Evolutionary conservation across 2,797 vertebrate genomes (phyloP).

Genomic region (Falco cherrug): DNA sequence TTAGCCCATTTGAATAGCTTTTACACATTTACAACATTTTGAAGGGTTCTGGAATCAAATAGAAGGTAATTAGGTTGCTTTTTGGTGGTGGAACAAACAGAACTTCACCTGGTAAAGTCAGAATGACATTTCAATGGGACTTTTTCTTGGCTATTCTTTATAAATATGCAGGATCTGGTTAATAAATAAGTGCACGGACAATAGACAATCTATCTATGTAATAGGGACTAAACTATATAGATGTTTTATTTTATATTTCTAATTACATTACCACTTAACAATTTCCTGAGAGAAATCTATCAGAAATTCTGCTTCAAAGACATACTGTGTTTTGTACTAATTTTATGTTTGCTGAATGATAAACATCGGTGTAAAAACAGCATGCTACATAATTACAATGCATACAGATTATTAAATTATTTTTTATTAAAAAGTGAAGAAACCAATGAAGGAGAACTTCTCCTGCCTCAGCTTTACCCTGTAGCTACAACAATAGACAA

Average conservation of each 20-base stretch:
- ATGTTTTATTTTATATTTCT: neutral
- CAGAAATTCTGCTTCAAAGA: neutral
- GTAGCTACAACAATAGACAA: neutral
- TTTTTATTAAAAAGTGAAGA: neutral
- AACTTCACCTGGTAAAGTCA: slow-evolving; percentile 41
- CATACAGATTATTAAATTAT: neutral
- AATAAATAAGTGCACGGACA: neutral
- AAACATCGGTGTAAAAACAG: neutral
- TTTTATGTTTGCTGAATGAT: neutral
- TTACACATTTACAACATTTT: slow-evolving; percentile 16
- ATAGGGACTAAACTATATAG: neutral
- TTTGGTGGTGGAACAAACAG: slow-evolving; percentile 1
- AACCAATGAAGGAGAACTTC: neutral
- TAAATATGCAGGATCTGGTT: slow-evolving; percentile 17
- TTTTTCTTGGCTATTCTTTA: slow-evolving; percentile 16
- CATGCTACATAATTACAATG: neutral
- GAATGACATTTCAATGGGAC: slow-evolving; percentile 36
- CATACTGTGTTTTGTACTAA: neutral
- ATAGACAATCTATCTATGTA: neutral
- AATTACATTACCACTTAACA: neutral
- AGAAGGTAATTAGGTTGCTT: slow-evolving; percentile 44
- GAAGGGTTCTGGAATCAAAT: slow-evolving; percentile 14
- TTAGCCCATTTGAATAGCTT: slow-evolving; percentile 41
- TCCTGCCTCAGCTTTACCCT: neutral
- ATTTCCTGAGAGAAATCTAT: neutral